Evolutionary conservation across 2,888 invertebrate species (phyloP), one percentile per base, ranked within the genome.

Genomic region (Sialis fuliginosa): DNA sequence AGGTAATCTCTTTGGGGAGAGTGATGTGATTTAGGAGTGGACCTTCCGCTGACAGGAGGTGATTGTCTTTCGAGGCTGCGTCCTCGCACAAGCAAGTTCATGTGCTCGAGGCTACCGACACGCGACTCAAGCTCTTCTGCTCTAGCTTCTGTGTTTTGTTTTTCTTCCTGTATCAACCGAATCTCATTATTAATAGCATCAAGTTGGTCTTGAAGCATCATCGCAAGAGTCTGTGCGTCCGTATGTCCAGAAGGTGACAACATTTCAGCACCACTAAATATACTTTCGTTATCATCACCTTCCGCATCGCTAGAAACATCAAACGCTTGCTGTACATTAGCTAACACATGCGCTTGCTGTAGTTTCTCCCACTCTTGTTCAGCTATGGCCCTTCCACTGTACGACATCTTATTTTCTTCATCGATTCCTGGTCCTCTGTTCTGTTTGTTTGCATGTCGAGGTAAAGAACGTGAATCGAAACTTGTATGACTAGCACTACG

Each of bases 121-220:
- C 93, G 77, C 52, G 90, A 93, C 67, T 97, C 98, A 52, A 98
- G 71, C 63, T 97, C 97, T 68, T 97, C 97, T 0, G 97, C 97
- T 42, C 96, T 68, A 5, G 93, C 91, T 67, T 98, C 97, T 0
- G 98, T 92, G 64, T 79, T 90, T 67, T 92, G 91, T 63, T 96
- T 96, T 68, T 96, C 96, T 68, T 95, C 93, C 62, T 74, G 71
- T 47, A 72, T 72, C 50, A 70, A 70, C 63, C 81, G 77, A 58
- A 98, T 99, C 75, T 99, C 98, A 59, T 96, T 96, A 70, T 99
- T 98, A 66, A 99, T 99, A 60, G 97, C 98, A 71, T 99, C 97
- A 52, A 99, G 73, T 67, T 98, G 96, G 60, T 99, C 97, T 66
- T 99, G 98, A 56, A 99, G 75, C 92, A 98, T 96, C 63, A 96